Evolutionary conservation across 1,140 invertebrate genomes (phyloP).

Genomic region (Dryas iulia): DNA sequence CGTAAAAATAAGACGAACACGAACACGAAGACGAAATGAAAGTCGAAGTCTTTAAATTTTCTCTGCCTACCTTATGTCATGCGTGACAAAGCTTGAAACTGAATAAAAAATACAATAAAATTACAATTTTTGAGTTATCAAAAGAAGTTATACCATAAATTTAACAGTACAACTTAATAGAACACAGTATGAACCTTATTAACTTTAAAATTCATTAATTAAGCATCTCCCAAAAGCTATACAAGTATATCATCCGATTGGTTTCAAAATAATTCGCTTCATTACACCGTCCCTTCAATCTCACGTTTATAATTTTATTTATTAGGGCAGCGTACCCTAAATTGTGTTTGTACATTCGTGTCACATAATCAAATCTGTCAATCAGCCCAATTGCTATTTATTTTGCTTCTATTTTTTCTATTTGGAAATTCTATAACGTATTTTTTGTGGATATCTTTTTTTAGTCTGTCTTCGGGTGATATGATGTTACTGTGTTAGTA

Average conservation of each 20-base stretch:
- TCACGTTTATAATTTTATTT: conserved; percentile 15
- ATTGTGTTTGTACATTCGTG: conserved; percentile 12
- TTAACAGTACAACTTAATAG: too few species aligned
- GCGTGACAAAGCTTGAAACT: too few species aligned
- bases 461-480: background rate
- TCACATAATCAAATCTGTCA: conserved; percentile 15
- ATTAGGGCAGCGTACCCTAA: background rate
- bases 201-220: too few species aligned
- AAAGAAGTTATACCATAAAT: too few species aligned
- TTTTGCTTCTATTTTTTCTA: conserved; percentile 1
- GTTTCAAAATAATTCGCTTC: background rate
- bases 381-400: conserved; percentile 12
- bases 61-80: too few species aligned
- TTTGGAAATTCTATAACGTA: background rate
- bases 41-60: too few species aligned
- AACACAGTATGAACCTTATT: too few species aligned
- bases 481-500: background rate
- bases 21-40: too few species aligned
- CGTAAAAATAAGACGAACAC: too few species aligned
- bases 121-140: too few species aligned
- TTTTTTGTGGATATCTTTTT: background rate
- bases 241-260: background rate
- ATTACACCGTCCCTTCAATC: background rate
- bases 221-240: too few species aligned
- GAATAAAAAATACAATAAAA: too few species aligned